phyloP scores from a whole-genome alignment of 2,113 vertebrate species.

The Takifugu flavidus region DNA sequence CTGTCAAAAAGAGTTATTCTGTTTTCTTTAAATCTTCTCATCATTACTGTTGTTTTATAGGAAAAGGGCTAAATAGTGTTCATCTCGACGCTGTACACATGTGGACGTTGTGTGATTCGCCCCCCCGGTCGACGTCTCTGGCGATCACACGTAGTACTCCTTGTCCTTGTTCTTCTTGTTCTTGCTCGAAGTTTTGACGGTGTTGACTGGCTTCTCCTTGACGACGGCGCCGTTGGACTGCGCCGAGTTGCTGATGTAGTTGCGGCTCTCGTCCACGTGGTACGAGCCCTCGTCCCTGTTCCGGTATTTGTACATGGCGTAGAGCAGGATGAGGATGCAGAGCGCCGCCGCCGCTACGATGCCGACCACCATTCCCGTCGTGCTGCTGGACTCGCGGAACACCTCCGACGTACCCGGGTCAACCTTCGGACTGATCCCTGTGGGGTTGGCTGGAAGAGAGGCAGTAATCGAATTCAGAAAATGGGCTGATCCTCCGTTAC shows the following conservation, averaged over 20 bases:
- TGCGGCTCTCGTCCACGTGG: constrained; percentile 97
- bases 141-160: constrained; percentile 98
- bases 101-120: constrained; percentile 71
- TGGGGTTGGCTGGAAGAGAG: constrained; percentile 86
- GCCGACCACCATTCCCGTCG: constrained; percentile 97
- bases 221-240: constrained; percentile 96
- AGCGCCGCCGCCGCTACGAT: constrained; percentile 94
- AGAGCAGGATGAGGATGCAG: constrained; percentile 98
- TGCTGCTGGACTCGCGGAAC: constrained; percentile 95
- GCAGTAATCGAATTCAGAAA: constrained; percentile 47
- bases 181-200: constrained; percentile 90
- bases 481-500: background rate
- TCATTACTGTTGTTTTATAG: constrained; percentile 76
- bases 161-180: constrained; percentile 99
- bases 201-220: constrained; percentile 94
- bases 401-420: constrained; percentile 87
- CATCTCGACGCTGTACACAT: constrained; percentile 85
- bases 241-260: constrained; percentile 99
- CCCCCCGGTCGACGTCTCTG: constrained; percentile 44
- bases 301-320: constrained; percentile 99
- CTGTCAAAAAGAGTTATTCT: constrained; percentile 80
- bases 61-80: constrained; percentile 83
- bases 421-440: constrained; percentile 82
- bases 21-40: constrained; percentile 68
- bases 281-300: constrained; percentile 98